A percentile compares a stretch with the other conserved stretches of the same genome.
phyloP scores from a whole-genome alignment of 2,113 vertebrate species.

The Rattus rattus region DNA sequence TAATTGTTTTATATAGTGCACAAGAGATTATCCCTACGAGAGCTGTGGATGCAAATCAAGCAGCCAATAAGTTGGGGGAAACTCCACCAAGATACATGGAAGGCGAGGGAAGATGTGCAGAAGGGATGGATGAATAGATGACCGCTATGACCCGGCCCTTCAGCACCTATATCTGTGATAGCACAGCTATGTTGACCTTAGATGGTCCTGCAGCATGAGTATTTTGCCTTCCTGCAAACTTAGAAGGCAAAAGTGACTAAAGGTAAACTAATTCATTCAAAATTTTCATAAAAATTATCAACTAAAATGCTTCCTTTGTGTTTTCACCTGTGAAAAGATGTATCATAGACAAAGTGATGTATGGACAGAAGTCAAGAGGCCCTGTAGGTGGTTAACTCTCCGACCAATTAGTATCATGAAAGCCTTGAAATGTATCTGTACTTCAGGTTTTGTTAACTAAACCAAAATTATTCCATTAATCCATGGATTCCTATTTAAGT shows the following conservation, averaged over 20 bases:
- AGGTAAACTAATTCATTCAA: not conserved
- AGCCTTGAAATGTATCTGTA: not conserved
- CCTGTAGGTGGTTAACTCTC: not conserved
- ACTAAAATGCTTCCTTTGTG: not conserved
- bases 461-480: not conserved
- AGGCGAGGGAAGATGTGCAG: not conserved
- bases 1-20: no score
- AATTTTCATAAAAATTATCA: not conserved
- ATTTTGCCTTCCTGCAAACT: constrained; percentile 9
- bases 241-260: constrained; percentile 2
- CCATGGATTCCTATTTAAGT: not conserved
- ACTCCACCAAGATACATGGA: not conserved
- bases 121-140: fast-evolving
- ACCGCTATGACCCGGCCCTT: not conserved
- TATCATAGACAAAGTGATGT: not conserved
- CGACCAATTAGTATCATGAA: not conserved
- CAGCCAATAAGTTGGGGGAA: not conserved
- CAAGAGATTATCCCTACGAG: not conserved
- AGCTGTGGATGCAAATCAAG: not conserved
- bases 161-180: not conserved
- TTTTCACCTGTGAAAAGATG: not conserved
- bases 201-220: not conserved
- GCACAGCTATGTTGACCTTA: not conserved
- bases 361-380: not conserved
- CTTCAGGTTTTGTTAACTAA: not conserved